Evolutionary conservation across 2,888 invertebrate species (phyloP).

Genomic region (Carpatolechia fugitivella): DNA sequence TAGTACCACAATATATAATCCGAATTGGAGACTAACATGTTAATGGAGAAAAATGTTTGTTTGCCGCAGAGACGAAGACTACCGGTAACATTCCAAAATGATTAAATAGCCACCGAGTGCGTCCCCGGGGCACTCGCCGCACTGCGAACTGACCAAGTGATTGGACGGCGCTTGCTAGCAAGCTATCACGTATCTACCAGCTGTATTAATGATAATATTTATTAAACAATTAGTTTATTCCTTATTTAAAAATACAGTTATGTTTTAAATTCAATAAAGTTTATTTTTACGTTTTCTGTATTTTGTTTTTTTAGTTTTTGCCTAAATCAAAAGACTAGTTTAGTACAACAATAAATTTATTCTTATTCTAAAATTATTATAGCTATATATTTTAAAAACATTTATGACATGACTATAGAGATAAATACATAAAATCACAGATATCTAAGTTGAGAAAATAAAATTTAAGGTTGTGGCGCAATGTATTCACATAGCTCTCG

Average conservation of each 20-base stretch:
- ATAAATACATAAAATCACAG: slow-evolving; percentile 4
- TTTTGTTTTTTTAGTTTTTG: slow-evolving; percentile 49
- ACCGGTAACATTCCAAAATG: slow-evolving; percentile 76
- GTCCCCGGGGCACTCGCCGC: slow-evolving; percentile 18
- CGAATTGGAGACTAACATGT: slow-evolving; percentile 45
- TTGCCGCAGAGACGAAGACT: slow-evolving; percentile 75
- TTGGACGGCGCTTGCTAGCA: slow-evolving; percentile 10
- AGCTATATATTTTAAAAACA: no score
- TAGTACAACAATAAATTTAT: not conserved
- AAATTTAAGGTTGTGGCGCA: slow-evolving; percentile 22
- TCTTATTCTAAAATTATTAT: not conserved
- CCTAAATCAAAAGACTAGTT: slow-evolving; percentile 19
- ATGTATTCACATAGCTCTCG: slow-evolving; percentile 55
- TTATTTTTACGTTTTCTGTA: slow-evolving; percentile 74
- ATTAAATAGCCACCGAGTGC: slow-evolving; percentile 39
- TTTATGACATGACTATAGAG: not conserved
- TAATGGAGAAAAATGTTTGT: slow-evolving; percentile 63
- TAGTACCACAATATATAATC: not conserved
- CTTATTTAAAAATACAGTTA: slow-evolving; percentile 57
- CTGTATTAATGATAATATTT: slow-evolving; percentile 46
- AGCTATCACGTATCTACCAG: slow-evolving; percentile 11
- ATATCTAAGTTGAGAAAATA: not conserved
- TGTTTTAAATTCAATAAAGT: slow-evolving; percentile 72
- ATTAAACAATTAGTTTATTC: slow-evolving; percentile 48
- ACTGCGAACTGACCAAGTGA: slow-evolving; percentile 10